Conservation (phyloP, 2,888 invertebrate genomes). For the Acholoe squamosa region DNA sequence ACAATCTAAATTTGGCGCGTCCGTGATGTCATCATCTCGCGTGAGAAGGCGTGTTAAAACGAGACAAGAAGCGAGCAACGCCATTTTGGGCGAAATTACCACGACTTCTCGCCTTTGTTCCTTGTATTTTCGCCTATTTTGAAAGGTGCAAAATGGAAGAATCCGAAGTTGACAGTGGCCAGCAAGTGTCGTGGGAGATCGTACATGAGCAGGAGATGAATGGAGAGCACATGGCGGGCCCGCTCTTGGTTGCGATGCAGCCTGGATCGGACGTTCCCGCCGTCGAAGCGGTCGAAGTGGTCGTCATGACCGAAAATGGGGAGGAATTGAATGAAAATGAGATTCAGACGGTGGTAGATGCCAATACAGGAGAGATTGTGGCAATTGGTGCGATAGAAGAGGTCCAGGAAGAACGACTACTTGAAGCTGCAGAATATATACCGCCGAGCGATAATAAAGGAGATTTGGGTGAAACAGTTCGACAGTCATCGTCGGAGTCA, state of each 20-base stretch:
- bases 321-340: slow-evolving; percentile 44
- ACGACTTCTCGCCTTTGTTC: slow-evolving; percentile 66
- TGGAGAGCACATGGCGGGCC: slow-evolving; percentile 58
- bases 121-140: slow-evolving; percentile 71
- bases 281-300: slow-evolving; percentile 70
- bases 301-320: slow-evolving; percentile 66
- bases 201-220: slow-evolving; percentile 55
- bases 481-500: not conserved
- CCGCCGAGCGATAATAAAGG: slow-evolving; percentile 63
- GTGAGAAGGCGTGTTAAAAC: not conserved
- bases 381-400: slow-evolving; percentile 63
- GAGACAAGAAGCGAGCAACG: slow-evolving; percentile 64
- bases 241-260: slow-evolving; percentile 70
- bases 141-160: slow-evolving; percentile 58
- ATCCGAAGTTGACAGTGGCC: slow-evolving; percentile 58
- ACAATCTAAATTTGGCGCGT: slow-evolving; percentile 48
- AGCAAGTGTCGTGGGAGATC: slow-evolving; percentile 39
- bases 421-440: slow-evolving; percentile 11
- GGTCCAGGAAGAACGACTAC: slow-evolving; percentile 60
- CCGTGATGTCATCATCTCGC: slow-evolving; percentile 46
- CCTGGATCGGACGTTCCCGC: slow-evolving; percentile 68
- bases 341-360: slow-evolving; percentile 62
- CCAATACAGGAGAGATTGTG: slow-evolving; percentile 59
- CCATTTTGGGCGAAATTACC: slow-evolving; percentile 73
- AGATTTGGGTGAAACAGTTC: slow-evolving; percentile 44